Conservation (phyloP, 2,113 vertebrate genomes). For the Eira barbara region DNA sequence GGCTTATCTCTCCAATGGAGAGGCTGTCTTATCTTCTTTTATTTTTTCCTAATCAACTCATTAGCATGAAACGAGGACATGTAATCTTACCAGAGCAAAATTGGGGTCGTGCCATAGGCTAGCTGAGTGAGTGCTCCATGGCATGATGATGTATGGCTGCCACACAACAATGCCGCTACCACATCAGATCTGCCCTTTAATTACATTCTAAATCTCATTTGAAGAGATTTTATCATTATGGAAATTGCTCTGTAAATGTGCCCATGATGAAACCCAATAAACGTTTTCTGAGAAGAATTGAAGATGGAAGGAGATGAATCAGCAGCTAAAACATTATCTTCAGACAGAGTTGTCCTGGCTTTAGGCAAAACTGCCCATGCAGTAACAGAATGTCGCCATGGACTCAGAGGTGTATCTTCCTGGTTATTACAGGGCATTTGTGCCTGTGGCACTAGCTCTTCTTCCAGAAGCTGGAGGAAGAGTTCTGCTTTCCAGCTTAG, state of each 20-base stretch:
- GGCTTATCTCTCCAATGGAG: conserved; percentile 76
- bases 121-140: conserved; percentile 75
- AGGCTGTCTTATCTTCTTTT: conserved; percentile 73
- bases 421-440: not conserved
- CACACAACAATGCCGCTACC: conserved; percentile 71
- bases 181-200: conserved; percentile 79
- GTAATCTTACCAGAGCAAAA: conserved; percentile 81
- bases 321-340: conserved; percentile 39
- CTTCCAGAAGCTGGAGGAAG: not conserved
- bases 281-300: conserved; percentile 65
- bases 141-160: conserved; percentile 78
- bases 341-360: not conserved
- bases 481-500: not conserved
- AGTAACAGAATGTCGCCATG: conserved; percentile 19
- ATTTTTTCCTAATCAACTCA: conserved; percentile 81
- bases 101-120: conserved; percentile 80
- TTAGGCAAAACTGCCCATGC: not conserved
- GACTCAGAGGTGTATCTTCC: not conserved
- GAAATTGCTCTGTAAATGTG: conserved; percentile 77
- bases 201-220: conserved; percentile 81
- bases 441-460: not conserved
- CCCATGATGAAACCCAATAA: conserved; percentile 68
- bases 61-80: conserved; percentile 83
- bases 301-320: conserved; percentile 63
- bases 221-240: conserved; percentile 80